Base-by-base conservation (phyloP, 2,113 vertebrate species). In the Steatornis caripensis region DNA sequence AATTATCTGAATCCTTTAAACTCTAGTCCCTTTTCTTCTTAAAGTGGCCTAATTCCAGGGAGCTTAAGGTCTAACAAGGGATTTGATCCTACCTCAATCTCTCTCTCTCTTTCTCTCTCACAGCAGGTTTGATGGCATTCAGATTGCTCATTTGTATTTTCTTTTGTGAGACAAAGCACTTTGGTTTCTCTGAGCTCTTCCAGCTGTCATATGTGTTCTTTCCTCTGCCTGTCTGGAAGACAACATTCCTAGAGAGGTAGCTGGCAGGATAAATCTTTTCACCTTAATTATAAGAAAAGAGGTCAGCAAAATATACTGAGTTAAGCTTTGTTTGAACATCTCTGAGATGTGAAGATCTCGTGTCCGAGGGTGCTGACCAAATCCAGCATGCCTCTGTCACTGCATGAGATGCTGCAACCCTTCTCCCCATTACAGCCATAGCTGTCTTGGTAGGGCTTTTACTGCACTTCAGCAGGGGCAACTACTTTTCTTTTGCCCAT, bases 121-220 rank as follows among this genome's bases (percentile, higher is more conserved):
- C 86, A 89, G 94, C 74, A 87, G 92, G 92, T 93, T 92, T 95
- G 91, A 96, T 95, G 84, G 71, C 58, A 79, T 89, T 95, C 70
- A 83, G 77, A 94, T 97, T 95, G 89, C 84, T 97, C 84, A 94
- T 96, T 94, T 96, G 86, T 97, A 71, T 97, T 95, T 96, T 86
- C 87, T 93, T 92, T 87, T 91, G 90, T 90, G 84, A 96, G 80
- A 90, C 65, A 95, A 94, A 93, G 58, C 23, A 6, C 91, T 91
- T 75, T 48, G 30, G 74, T 87, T 92, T 96, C 77, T 82, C 61
- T 39, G 45, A 84, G 74, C 45, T 64, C 26, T 93, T 95, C 69
- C 80, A 95, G 61, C 86, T 94, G 86, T 95, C 90, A 91, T 60
- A 69, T 39, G 32, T 84, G 72, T 89, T 84, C 72, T 92, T 88